Base-by-base conservation (phyloP, 2,888 invertebrate genomes). In the Leptinotarsa peninsularis region DNA sequence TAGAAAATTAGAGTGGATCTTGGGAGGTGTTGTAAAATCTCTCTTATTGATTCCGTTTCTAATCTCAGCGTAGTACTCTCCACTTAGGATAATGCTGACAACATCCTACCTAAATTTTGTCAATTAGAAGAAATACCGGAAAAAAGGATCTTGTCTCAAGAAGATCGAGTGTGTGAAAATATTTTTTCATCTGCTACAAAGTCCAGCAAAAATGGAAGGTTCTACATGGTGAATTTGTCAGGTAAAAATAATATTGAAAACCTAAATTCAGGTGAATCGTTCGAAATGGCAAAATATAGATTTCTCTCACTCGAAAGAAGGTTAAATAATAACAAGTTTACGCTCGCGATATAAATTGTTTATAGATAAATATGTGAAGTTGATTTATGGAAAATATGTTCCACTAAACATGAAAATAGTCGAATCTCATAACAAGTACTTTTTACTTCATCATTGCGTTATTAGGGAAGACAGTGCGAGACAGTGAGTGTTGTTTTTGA, bases 401-500 rank as follows among this genome's bases (percentile, higher is more conserved):
- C 3, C 49, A 14, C 49, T 49, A 1, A 49, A 49, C 13, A 49
- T 49, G 49, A 14, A 49, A 49, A 49, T 7, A 13, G 49, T 21
- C 7, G 14, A 49, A 21, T 21, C 21, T 21, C 21, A 21, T 21
- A 21, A 21, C 21, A 21, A 21, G 21, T 21, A 21, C 21, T 75
- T 77, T 21, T 33, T 72, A 4, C 76, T 74, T 21, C 77, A 77
- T 67, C 74, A n/a, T n/a, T n/a, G n/a, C n/a, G n/a, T n/a, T n/a
- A n/a, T n/a, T n/a, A n/a, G n/a, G n/a, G n/a, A n/a, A n/a, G n/a
- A n/a, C n/a, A 78, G 73, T 58, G 14, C 33, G 5, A 66, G 73
- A 15, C 78, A 73, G 23, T 77, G 15, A 49, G 77, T n/a, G 79
- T 74, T 4, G 77, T 79, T 4, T 78, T 78, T 50, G 70, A 78